These are phyloP conservation scores for Sylvia atricapilla DNA, from an alignment of 2,113 vertebrate species.

Conservation along the genomic window DNA sequence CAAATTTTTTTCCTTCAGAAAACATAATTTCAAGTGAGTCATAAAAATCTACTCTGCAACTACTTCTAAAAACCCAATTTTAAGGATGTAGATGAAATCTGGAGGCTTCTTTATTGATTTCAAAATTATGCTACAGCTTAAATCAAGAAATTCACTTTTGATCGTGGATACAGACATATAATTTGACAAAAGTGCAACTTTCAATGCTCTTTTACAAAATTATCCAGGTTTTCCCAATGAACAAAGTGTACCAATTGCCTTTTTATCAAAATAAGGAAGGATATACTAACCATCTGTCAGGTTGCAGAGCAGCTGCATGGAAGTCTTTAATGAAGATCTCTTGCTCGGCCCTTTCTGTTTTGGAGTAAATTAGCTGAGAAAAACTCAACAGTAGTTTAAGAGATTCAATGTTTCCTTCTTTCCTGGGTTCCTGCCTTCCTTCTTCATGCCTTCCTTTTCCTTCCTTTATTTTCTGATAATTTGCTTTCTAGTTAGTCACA, in stretches of 20 bases:
- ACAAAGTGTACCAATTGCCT: background rate
- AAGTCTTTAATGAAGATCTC: background rate
- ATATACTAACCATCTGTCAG: background rate
- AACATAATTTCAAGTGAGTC: background rate
- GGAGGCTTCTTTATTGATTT: background rate
- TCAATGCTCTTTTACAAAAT: background rate
- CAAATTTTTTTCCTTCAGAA: background rate
- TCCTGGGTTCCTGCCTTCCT: background rate
- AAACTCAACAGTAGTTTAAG: background rate
- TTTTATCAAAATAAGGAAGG: background rate
- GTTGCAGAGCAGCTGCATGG: background rate
- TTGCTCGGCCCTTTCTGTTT: background rate
- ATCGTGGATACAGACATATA: background rate
- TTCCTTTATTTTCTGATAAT: background rate
- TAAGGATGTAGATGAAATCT: background rate
- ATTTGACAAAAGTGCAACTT: background rate
- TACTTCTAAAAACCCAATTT: background rate
- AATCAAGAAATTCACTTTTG: background rate
- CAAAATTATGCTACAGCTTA: background rate
- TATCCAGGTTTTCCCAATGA: background rate
- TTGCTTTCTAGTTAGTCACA: background rate
- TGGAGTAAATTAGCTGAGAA: background rate
- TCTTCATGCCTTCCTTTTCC: background rate
- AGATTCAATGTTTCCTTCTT: background rate
- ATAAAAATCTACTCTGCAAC: background rate